Evolutionary conservation across 2,113 vertebrate genomes (phyloP), one percentile per base, ranked within the genome.

Genomic region (Mesocricetus auratus): DNA sequence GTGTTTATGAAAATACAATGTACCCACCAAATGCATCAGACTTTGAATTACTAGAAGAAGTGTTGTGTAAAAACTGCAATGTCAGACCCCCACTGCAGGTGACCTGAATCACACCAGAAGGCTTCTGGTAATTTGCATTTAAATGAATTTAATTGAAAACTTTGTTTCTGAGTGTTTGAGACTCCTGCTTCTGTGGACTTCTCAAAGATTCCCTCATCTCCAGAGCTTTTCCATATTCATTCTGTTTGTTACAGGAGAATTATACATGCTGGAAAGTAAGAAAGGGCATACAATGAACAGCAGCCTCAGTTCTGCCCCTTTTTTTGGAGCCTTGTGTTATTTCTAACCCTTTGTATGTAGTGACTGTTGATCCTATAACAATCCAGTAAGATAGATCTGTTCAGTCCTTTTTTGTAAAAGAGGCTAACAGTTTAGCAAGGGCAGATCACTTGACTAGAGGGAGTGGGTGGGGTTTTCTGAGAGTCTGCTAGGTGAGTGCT

Each of bases 61-160:
- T 87, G 66, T 26, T 69, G 71, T 53, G 58, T 94, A 74, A 68
- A 91, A 82, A 66, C 42, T 86, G 29, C 33, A 86, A 58, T 96
- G 22, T 45, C 88, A 24, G 29, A 42, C 31, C 24, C 78, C 31
- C 3, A 75, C 45, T 45, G 24, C 39, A 79, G 42, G 60, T 8
- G 2, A 29, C 33, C 7, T 74, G 58, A 85, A 64, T 85, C 75
- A 16, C 24, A 24, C 85, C 66, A 81, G 56, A 71, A 88, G 81
- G n/a, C 45, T 0, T 21, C 56, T 91, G n/a, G 12, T 47, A 45
- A 71, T 74, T 31, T 92, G 56, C 15, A 36, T 94, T 82, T 93
- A 91, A 71, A 45, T 15, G 26, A 29, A 66, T 33, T 86, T 88
- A 39, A 71, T 62, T 91, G 64, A 36, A 33, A 58, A 45, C 71